phyloP scores from a whole-genome alignment of 2,888 invertebrate species.

The Orchesellides sinensis region DNA sequence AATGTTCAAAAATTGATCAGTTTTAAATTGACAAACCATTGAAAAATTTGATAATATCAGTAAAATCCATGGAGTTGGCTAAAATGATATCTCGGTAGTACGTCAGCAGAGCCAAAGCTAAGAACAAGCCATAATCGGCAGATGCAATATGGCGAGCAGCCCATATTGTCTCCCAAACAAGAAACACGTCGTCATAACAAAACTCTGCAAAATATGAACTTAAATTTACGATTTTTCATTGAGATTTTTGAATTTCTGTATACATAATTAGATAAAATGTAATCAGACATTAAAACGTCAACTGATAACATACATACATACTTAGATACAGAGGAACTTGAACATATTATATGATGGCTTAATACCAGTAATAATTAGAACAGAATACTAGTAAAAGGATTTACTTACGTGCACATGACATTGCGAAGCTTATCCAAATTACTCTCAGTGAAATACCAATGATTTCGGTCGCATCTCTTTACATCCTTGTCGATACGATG shows the following conservation, averaged over 20 bases:
- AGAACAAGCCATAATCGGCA: slow-evolving; percentile 93
- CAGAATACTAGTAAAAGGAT: slow-evolving; percentile 1
- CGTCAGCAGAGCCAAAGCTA: slow-evolving; percentile 93
- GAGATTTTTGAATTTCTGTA: too few species aligned
- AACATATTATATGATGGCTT: too few species aligned
- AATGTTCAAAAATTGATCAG: too few species aligned
- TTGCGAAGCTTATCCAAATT: slow-evolving; percentile 95
- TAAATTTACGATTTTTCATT: too few species aligned
- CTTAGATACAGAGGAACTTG: too few species aligned
- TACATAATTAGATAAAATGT: too few species aligned
- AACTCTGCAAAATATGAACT: slow-evolving; percentile 83
- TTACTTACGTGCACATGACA: slow-evolving; percentile 95
- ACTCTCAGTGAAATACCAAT: slow-evolving; percentile 92
- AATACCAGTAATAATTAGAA: too few species aligned
- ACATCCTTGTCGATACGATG: slow-evolving; percentile 98
- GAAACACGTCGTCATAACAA: slow-evolving; percentile 93
- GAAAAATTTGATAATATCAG: slow-evolving; percentile 98
- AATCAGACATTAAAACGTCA: too few species aligned
- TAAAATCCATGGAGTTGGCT: slow-evolving; percentile 98
- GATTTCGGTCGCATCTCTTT: slow-evolving; percentile 95
- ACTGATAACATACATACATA: too few species aligned
- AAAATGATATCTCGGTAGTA: slow-evolving; percentile 96
- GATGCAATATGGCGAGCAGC: slow-evolving; percentile 92
- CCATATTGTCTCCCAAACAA: slow-evolving; percentile 98
- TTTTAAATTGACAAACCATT: slow-evolving; percentile 83